Conservation (phyloP, 2,888 invertebrate genomes). For the Ceratothoa steindachneri region DNA sequence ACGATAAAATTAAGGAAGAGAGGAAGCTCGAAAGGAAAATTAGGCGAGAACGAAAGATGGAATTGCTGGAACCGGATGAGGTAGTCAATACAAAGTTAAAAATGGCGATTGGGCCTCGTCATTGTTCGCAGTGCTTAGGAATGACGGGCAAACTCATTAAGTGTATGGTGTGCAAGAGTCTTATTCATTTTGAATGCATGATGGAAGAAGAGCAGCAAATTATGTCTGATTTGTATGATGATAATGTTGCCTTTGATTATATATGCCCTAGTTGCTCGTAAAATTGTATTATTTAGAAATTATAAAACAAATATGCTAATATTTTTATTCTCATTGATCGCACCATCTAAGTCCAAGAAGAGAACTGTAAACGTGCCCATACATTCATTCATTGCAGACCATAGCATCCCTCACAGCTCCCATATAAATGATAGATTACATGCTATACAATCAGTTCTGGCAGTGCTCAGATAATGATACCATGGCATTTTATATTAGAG, state of each 20-base stretch:
- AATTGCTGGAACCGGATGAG: not conserved
- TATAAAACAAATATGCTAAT: too few relatives aligned
- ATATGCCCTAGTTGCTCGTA: not conserved
- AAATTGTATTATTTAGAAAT: too few relatives aligned
- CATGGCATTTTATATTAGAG: too few relatives aligned
- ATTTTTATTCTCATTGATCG: too few relatives aligned
- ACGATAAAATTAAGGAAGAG: not conserved
- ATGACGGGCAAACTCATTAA: not conserved
- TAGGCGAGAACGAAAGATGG: not conserved
- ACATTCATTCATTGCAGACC: too few relatives aligned
- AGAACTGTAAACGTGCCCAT: too few relatives aligned
- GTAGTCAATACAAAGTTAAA: not conserved
- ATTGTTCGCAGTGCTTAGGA: not conserved
- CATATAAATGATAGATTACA: too few relatives aligned
- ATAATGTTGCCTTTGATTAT: not conserved
- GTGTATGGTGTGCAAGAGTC: not conserved
- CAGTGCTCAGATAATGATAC: too few relatives aligned
- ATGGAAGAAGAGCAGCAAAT: slow-evolving; percentile 3
- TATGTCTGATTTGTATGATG: slow-evolving; percentile 1
- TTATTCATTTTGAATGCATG: slow-evolving; percentile 3
- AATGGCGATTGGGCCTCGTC: not conserved
- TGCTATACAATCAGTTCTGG: too few relatives aligned
- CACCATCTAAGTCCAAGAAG: too few relatives aligned
- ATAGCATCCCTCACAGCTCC: too few relatives aligned
- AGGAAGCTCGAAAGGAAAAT: not conserved